Evolutionary conservation across 1,140 invertebrate genomes (phyloP).

Genomic region (Solen grandis): DNA sequence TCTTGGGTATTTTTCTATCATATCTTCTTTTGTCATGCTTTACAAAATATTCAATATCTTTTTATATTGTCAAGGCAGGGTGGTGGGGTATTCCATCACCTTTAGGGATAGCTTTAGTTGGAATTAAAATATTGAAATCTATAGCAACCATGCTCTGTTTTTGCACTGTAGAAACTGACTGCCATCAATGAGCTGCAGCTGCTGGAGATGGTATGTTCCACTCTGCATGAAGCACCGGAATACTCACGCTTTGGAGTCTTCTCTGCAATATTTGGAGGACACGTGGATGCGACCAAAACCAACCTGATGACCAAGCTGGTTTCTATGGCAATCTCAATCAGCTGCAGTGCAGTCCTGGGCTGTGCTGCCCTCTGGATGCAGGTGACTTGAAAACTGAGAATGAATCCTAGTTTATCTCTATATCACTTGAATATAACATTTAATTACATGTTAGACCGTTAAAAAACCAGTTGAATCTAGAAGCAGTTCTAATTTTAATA

Average conservation of each 20-base stretch:
- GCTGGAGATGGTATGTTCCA: constrained; percentile 72
- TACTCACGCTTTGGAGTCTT: constrained; percentile 71
- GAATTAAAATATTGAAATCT: no score
- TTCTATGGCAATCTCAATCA: constrained; percentile 74
- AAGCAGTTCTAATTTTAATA: no score
- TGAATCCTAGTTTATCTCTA: no score
- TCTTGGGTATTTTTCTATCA: no score
- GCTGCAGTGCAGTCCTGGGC: constrained; percentile 70
- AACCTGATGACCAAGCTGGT: constrained; percentile 73
- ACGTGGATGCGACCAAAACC: constrained; percentile 66
- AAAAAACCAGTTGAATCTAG: not conserved
- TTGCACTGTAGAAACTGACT: constrained; percentile 69
- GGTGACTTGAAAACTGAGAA: constrained; percentile 66
- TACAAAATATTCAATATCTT: no score
- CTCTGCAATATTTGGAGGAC: constrained; percentile 73
- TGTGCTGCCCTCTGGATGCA: constrained; percentile 78
- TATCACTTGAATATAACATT: no score
- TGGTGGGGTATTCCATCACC: no score
- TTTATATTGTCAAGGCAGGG: no score
- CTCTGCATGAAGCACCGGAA: constrained; percentile 67
- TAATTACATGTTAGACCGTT: no score
- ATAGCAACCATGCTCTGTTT: no score
- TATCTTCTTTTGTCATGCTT: no score
- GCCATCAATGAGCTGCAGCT: constrained; percentile 74
- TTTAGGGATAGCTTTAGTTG: no score